Base-by-base conservation (phyloP, 92 coral and sea anemone genomes). In the Siderastrea siderea region DNA sequence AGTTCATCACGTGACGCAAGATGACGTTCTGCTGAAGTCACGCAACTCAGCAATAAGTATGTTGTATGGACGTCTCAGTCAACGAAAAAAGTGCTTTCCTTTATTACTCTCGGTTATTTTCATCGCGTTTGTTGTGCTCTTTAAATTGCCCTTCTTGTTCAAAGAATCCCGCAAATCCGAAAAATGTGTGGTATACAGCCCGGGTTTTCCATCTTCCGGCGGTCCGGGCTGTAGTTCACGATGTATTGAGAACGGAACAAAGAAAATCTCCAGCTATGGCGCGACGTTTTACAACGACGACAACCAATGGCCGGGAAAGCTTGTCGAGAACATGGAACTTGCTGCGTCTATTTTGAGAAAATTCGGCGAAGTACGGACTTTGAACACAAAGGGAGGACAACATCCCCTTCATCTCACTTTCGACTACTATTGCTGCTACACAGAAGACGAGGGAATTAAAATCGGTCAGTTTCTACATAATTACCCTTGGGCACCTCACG, bases 401-500 rank as follows among this genome's bases (percentile, higher is more conserved):
- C 45, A 16, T 52, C 58, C 73, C 54, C 85, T 89, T 11, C 93
- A 89, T 63, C 59, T 89, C 47, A 4, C 93, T 7, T 89, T 84
- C 69, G 90, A 89, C 60, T 89, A 84, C 73, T 89, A 89, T 54
- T 89, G 93, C 62, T 89, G 93, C 49, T 89, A 89, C 48, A 89
- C 81, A 5, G 85, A 78, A 54, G 55, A 76, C 3, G 85, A 89
- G 68, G 93, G 74, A 16, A n/a, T 78, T 3, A 84, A 89, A 67
- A 84, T 89, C 65, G 90, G 90, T 11, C 47, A 84, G n/a, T 89
- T 84, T 60, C 50, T 89, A 12, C 71, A 85, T 13, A 54, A 45
- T 43, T 78, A 78, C 65, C 14, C 75, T 2, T 89, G 90, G 90
- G 49, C 70, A 52, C 71, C 90, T 17, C 90, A 77, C 15, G 79